Base-by-base conservation (phyloP, 2,113 vertebrate genomes). In the Cinclus mexicanus region DNA sequence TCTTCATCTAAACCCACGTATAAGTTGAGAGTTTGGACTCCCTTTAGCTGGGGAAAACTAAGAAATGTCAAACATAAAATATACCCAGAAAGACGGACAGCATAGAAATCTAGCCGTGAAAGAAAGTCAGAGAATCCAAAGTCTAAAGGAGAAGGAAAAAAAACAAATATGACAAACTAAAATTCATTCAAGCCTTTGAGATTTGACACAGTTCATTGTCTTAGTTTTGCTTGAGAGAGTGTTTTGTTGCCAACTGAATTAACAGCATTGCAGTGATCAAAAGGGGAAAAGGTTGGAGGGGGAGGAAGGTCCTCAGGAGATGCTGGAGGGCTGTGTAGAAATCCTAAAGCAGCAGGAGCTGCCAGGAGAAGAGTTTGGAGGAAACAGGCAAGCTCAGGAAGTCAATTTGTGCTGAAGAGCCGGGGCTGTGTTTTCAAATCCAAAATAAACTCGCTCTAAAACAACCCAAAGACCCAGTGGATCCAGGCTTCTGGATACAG, bases 401-500 rank as follows among this genome's bases (percentile, higher is more conserved):
- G 46, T 72, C 63, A 72, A 37, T 85, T 70, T 77, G 70, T 21
- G 67, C 50, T 63, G 67, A 88, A 75, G 78, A 88, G 44, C 42
- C 5, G 22, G 44, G 29, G 29, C 13, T 90, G 64, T 50, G 75
- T 47, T 88, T 83, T n/a, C 70, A 72, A 63, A 91, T 87, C 89
- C 88, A 92, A 88, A 69, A 93, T 42, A 95, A 91, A 89, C 33
- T 46, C 25, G 1, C 37, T 56, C 75, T 68, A 84, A 87, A 89
- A 50, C 78, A 91, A 47, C 42, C n/a, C 77, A 2, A 90, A 90
- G 71, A 15, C 79, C 44, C 35, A 5, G 68, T 61, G 71, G 76
- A 50, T 80, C 75, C 78, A 67, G 68, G 84, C 90, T 96, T 88
- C 93, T 95, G 93, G 91, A 95, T 57, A 20, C 2, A 76, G 50